Evolutionary conservation across 2,113 vertebrate genomes (phyloP).

Genomic region (Talpa occidentalis): DNA sequence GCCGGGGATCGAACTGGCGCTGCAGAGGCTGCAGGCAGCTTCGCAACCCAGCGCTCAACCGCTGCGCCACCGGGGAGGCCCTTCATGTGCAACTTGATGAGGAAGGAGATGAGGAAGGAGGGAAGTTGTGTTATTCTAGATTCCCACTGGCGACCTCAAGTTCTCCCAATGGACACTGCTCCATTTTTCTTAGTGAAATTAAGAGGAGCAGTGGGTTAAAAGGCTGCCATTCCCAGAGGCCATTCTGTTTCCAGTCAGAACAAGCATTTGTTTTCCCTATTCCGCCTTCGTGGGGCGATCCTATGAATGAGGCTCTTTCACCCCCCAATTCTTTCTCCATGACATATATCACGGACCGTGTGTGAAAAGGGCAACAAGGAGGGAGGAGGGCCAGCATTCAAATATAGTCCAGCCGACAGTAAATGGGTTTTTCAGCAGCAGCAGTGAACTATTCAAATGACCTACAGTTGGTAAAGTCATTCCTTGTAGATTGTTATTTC

Average conservation of each 20-base stretch:
- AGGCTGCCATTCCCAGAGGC: not conserved
- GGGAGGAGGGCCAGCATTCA: not conserved
- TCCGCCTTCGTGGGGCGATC: not conserved
- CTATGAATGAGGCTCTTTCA: not conserved
- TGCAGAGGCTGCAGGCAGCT: too few species aligned
- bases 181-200: not conserved
- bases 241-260: not conserved
- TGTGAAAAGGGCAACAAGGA: not conserved
- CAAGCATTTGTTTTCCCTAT: not conserved
- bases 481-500: not conserved
- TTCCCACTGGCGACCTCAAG: not conserved
- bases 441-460: not conserved
- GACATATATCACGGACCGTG: not conserved
- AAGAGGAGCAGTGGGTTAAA: not conserved
- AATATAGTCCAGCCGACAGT: not conserved
- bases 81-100: not conserved
- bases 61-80: too few species aligned
- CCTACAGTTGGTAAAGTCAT: not conserved
- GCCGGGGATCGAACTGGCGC: too few species aligned
- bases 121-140: not conserved
- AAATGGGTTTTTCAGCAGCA: not conserved
- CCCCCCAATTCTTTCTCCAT: not conserved
- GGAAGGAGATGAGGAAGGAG: not conserved
- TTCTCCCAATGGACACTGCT: not conserved
- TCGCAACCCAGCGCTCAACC: too few species aligned